phyloP scores from a whole-genome alignment of 2,797 vertebrate species.

The Betta splendens region DNA sequence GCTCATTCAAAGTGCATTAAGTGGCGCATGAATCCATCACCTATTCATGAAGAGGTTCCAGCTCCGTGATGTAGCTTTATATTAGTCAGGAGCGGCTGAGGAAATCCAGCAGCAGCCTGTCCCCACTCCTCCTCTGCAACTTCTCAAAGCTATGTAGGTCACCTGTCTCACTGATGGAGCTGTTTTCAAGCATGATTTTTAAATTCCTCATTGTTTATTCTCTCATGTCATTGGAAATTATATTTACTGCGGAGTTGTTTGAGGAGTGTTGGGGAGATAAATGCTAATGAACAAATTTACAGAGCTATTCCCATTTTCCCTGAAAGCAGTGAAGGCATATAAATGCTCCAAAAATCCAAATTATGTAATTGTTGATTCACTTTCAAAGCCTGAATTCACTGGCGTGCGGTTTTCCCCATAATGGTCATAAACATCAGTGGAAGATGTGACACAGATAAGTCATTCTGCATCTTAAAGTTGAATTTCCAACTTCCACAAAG shows the following conservation, averaged over 20 bases:
- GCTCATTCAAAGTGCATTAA: slow-evolving; percentile 26
- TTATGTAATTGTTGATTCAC: slow-evolving; percentile 35
- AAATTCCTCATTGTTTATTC: slow-evolving; percentile 50
- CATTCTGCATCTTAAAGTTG: slow-evolving; percentile 22
- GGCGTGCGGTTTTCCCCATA: slow-evolving; percentile 22
- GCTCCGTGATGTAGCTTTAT: slow-evolving; percentile 47
- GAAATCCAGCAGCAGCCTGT: slow-evolving; percentile 47
- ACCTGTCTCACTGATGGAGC: slow-evolving; percentile 51
- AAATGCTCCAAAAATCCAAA: slow-evolving; percentile 19
- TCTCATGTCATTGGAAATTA: slow-evolving; percentile 36
- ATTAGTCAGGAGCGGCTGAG: slow-evolving; percentile 50
- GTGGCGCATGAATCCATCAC: slow-evolving; percentile 19
- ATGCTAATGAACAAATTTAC: slow-evolving; percentile 37
- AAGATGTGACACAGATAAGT: slow-evolving; percentile 29
- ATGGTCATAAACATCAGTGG: slow-evolving; percentile 13
- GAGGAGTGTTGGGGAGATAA: slow-evolving; percentile 20
- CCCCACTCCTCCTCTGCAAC: slow-evolving; percentile 37
- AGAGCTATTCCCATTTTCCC: slow-evolving; percentile 7
- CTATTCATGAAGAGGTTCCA: slow-evolving; percentile 39
- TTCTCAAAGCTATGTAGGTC: slow-evolving; percentile 65
- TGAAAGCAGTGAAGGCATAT: slow-evolving; percentile 12
- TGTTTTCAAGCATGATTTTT: slow-evolving; percentile 35
- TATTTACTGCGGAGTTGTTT: slow-evolving; percentile 7
- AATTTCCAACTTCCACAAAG: slow-evolving; percentile 37
- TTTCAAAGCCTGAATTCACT: slow-evolving; percentile 31